These are phyloP conservation scores for Aurelia aurita complex sp. Pacific DNA, from an alignment of 30 jellyfish, hydroid and myxozoan genomes.

Conservation along the genomic window DNA sequence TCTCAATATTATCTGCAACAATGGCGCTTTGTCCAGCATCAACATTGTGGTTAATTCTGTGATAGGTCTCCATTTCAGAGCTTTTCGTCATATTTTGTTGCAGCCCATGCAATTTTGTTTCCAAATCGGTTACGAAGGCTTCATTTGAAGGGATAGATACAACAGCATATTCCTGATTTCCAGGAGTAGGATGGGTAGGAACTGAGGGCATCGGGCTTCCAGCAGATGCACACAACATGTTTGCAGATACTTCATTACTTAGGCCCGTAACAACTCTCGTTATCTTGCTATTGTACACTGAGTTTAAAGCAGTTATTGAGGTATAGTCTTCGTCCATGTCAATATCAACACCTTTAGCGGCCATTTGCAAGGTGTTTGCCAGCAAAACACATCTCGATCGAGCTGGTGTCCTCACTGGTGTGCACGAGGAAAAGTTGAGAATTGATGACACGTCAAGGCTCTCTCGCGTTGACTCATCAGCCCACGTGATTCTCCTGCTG, in stretches of 20 bases:
- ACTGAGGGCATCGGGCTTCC: neutral
- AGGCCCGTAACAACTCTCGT: neutral
- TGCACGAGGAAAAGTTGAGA: constrained; percentile 66
- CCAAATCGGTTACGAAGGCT: too few relatives aligned
- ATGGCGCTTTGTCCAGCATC: too few relatives aligned
- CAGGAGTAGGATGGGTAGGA: too few relatives aligned
- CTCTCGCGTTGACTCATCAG: constrained; percentile 81
- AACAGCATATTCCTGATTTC: too few relatives aligned
- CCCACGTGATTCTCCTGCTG: constrained; percentile 83
- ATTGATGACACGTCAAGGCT: constrained; percentile 33
- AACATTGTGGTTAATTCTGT: too few relatives aligned
- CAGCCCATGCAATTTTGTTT: too few relatives aligned
- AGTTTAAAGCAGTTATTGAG: constrained; percentile 43
- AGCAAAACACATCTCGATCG: constrained; percentile 62
- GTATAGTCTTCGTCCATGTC: constrained; percentile 11
- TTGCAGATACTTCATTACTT: neutral
- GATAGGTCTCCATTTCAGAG: too few relatives aligned
- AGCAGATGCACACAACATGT: neutral
- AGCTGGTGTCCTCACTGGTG: constrained; percentile 89
- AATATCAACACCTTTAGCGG: neutral
- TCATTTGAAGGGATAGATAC: too few relatives aligned
- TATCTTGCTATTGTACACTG: constrained; percentile 24
- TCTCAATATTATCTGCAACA: too few relatives aligned
- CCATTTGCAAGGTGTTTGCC: constrained; percentile 28
- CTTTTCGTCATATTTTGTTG: too few relatives aligned